Evolutionary conservation across 2,113 vertebrate species (phyloP), one percentile per base, ranked within the genome.

Genomic region (Neogobius melanostomus): DNA sequence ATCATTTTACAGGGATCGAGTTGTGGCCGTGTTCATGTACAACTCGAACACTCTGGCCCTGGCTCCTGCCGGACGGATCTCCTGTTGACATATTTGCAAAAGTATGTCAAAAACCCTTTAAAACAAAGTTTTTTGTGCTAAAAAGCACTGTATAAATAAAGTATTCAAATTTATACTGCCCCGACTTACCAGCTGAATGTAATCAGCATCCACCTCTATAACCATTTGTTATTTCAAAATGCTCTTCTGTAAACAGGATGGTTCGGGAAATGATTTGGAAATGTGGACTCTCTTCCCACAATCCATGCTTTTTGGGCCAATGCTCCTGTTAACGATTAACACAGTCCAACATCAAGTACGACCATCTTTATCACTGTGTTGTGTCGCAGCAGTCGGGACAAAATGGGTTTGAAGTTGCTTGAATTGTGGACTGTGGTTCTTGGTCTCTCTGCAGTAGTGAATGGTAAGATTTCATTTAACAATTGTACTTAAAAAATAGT

Each of bases 51-150:
- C n/a, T n/a, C 66, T 99, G 97, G 97, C 98, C 98, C 0, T 99
- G 97, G 98, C 92, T 98, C 67, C 89, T 99, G 88, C 96, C 97
- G 0, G 97, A 99, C 21, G 98, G 98, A 85, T 99, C 97, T 49
- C 98, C 98, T 43, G 98, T 99, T 0, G 98, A 98, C 81, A 99
- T 99, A 88, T 99, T 99, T 64, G 96, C 97, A 99, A 99, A 95
- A 98, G 98, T 99, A 91, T 94, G 95, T n/a, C 6, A 60, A 21
- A 6, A 6, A n/a, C 15, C 14, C n/a, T 44, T 61, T 7, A 44
- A 2, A 44, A 61, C 15, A 21, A 36, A 36, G 28, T n/a, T 47
- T 6, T 47, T 47, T 47, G 2, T 47, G 46, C 46, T n/a, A 36
- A 36, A 36, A 36, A 36, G 3, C 28, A 36, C 28, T 36, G 28